Conservation (phyloP, 37 sponge, comb jelly and placozoan species). For the Haliclona indistincta region DNA sequence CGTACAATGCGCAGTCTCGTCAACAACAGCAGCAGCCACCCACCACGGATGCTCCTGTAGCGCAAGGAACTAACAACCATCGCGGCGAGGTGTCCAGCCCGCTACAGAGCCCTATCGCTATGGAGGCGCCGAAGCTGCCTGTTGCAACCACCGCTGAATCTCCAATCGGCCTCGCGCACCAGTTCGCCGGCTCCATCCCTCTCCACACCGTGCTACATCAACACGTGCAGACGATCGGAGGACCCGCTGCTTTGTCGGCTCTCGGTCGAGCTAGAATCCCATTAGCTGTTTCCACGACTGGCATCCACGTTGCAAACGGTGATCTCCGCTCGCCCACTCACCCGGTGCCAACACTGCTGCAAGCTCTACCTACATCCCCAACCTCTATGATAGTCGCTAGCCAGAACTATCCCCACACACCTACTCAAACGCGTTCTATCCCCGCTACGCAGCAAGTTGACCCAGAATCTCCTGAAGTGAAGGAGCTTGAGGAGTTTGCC, state of each 20-base stretch:
- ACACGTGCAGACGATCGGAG: slow-evolving; percentile 6
- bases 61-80: not conserved
- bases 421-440: slow-evolving; percentile 35
- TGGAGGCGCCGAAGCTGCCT: not conserved
- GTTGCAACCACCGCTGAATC: not conserved
- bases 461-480: slow-evolving; percentile 83
- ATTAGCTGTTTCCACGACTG: not conserved
- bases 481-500: slow-evolving; percentile 89
- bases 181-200: not conserved
- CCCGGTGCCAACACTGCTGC: slow-evolving; percentile 12
- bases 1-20: not conserved
- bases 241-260: slow-evolving; percentile 34
- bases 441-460: slow-evolving; percentile 58
- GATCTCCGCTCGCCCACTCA: slow-evolving; percentile 38
- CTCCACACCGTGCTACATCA: slow-evolving; percentile 6
- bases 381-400: slow-evolving; percentile 1
- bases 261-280: slow-evolving; percentile 8
- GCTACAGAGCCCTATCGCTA: slow-evolving; percentile 56
- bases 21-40: not conserved
- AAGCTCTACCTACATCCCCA: slow-evolving; percentile 11
- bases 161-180: not conserved
- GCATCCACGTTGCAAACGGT: slow-evolving; percentile 19
- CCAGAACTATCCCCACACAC: slow-evolving; percentile 19
- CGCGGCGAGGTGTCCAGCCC: slow-evolving; percentile 30
- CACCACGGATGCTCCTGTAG: not conserved